These are phyloP conservation scores for Drosophila lacicola DNA, from an alignment of 2,888 invertebrate species.

Conservation along the genomic window DNA sequence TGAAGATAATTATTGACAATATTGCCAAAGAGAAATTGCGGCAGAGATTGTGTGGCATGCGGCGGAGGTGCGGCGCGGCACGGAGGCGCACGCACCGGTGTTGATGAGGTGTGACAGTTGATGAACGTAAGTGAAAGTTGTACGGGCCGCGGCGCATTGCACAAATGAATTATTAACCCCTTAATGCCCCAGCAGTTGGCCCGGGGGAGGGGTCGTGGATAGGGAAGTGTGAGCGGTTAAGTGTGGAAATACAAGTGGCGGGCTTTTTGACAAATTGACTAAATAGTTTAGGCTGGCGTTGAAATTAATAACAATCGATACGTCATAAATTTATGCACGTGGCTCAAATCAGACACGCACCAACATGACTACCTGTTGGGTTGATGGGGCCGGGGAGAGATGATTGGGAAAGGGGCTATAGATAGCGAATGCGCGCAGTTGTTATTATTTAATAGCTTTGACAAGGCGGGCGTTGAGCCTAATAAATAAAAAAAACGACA, in stretches of 20 bases:
- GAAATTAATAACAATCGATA: conserved; percentile 75
- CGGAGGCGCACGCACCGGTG: conserved; percentile 27
- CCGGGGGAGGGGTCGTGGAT: background rate
- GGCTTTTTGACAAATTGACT: conserved; percentile 74
- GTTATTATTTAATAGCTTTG: conserved; percentile 69
- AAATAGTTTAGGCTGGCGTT: conserved; percentile 71
- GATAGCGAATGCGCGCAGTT: conserved; percentile 5
- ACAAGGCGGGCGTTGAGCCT: conserved; percentile 60
- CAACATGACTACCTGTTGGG: conserved; percentile 19
- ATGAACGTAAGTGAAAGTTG: conserved; percentile 63
- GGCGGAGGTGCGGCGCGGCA: conserved; percentile 1
- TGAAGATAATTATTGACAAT: conserved; percentile 73
- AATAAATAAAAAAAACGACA: conserved; percentile 41
- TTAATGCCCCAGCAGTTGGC: conserved; percentile 18
- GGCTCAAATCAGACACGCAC: conserved; percentile 68
- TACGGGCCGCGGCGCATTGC: conserved; percentile 33
- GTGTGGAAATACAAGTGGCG: conserved; percentile 19
- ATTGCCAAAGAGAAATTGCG: conserved; percentile 47
- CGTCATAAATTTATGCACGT: conserved; percentile 75
- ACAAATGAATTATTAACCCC: conserved; percentile 72
- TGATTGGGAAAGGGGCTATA: background rate
- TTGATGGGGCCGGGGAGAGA: background rate
- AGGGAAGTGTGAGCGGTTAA: conserved; percentile 1
- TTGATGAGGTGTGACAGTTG: conserved; percentile 76
- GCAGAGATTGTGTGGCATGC: conserved; percentile 1